These are phyloP conservation scores for Eleginops maclovinus DNA, from an alignment of 2,113 vertebrate genomes.

Conservation along the genomic window DNA sequence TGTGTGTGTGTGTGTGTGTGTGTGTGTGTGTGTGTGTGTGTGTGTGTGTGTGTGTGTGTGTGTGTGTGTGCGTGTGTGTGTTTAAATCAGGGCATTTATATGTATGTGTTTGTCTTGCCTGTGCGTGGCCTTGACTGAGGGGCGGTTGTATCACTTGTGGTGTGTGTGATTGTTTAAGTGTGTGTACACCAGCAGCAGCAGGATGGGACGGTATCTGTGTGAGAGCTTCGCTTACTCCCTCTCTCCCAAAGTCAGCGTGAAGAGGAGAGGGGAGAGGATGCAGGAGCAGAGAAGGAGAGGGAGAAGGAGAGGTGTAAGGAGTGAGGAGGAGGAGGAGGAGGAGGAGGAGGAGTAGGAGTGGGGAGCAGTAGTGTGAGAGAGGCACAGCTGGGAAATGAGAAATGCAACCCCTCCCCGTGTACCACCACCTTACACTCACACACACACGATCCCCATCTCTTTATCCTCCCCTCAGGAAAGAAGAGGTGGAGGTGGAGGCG, in stretches of 20 bases:
- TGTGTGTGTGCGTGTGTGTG: too few species aligned
- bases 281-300: constrained; percentile 46
- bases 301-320: constrained; percentile 32
- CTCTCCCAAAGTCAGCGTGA: constrained; percentile 53
- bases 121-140: constrained; percentile 50
- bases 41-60: too few species aligned
- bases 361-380: constrained; percentile 76
- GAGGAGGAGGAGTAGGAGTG: background rate
- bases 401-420: constrained; percentile 69
- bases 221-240: constrained; percentile 48
- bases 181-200: constrained; percentile 1
- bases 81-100: constrained; percentile 51
- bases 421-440: constrained; percentile 73
- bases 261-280: constrained; percentile 50
- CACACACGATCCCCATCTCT: constrained; percentile 78
- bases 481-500: constrained; percentile 70
- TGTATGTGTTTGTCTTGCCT: constrained; percentile 59
- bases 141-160: constrained; percentile 33
- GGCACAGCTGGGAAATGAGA: constrained; percentile 86
- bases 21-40: too few species aligned
- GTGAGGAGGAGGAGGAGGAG: constrained; percentile 2
- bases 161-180: constrained; percentile 66
- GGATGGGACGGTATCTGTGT: constrained; percentile 40
- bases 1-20: too few species aligned
- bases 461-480: constrained; percentile 87